Conservation (phyloP, 30 jellyfish, hydroid and myxozoan species). For the Sanderia malayensis region DNA sequence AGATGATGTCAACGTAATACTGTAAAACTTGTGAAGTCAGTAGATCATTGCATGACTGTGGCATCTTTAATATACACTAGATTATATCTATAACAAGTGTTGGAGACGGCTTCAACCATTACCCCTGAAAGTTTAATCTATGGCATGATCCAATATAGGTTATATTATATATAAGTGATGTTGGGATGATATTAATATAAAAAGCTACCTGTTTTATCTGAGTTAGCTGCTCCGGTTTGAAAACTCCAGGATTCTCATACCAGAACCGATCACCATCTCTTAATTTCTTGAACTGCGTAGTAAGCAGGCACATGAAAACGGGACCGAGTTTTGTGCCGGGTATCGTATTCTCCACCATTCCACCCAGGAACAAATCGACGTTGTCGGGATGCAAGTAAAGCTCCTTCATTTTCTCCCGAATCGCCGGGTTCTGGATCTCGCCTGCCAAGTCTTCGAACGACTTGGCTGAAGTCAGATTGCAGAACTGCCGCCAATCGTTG, state of each 20-base stretch:
- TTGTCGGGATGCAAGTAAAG: slow-evolving; percentile 57
- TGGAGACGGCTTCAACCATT: too few species aligned
- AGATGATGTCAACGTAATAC: too few species aligned
- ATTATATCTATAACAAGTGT: too few species aligned
- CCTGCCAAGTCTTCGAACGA: slow-evolving; percentile 64
- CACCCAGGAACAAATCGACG: slow-evolving; percentile 78
- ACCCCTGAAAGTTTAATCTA: too few species aligned
- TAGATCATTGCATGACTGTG: too few species aligned
- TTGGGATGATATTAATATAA: too few species aligned
- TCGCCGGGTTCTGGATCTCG: slow-evolving; percentile 48
- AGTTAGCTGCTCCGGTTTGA: slow-evolving; percentile 72
- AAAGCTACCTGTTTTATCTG: slow-evolving; percentile 71
- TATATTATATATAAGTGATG: too few species aligned
- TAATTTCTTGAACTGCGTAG: slow-evolving; percentile 63
- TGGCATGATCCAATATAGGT: too few species aligned
- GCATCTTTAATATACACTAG: too few species aligned
- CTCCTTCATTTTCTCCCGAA: slow-evolving; percentile 46
- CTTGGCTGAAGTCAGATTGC: slow-evolving; percentile 62
- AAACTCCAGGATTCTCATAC: slow-evolving; percentile 82
- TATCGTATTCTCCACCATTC: slow-evolving; percentile 74
- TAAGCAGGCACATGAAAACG: slow-evolving; percentile 60
- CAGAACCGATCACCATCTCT: slow-evolving; percentile 93
- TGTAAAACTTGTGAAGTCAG: too few species aligned
- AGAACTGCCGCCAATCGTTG: slow-evolving; percentile 81
- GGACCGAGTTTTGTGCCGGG: slow-evolving; percentile 88